phyloP scores from a whole-genome alignment of 1,140 invertebrate species.

The Pectinophora gossypiella region DNA sequence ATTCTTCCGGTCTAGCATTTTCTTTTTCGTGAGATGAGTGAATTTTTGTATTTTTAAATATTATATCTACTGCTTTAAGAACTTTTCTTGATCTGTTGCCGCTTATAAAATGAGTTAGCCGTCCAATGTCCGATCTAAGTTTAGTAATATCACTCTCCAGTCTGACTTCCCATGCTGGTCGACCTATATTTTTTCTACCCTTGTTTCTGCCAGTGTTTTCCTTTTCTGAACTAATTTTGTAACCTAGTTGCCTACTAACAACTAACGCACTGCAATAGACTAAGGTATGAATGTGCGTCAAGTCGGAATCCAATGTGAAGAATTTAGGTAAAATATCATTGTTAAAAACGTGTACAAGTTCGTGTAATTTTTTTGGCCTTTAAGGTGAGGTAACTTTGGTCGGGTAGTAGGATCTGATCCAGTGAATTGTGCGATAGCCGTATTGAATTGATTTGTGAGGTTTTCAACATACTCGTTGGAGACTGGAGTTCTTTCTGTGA shows the following conservation, averaged over 20 bases:
- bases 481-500: not conserved
- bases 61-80: slow-evolving; percentile 4
- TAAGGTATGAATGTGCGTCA: slow-evolving; percentile 10
- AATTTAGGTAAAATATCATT: not conserved
- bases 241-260: too few species aligned
- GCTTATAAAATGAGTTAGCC: slow-evolving; percentile 3
- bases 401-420: slow-evolving; percentile 2
- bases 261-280: slow-evolving; percentile 14
- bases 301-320: not conserved
- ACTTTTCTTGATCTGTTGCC: slow-evolving; percentile 12
- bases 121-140: slow-evolving; percentile 6
- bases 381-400: slow-evolving; percentile 9
- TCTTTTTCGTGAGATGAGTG: slow-evolving; percentile 14
- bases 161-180: not conserved
- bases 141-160: not conserved
- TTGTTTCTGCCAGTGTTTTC: not conserved
- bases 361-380: not conserved
- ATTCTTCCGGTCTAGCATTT: slow-evolving; percentile 14
- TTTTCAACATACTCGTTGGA: not conserved
- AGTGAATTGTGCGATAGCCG: not conserved
- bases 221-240: not conserved
- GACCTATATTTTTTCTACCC: not conserved
- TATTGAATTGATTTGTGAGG: not conserved
- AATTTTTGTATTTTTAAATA: too few species aligned
- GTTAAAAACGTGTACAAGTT: slow-evolving; percentile 7